Percentiles rank a stretch among this genome's conserved stretches.
Conservation (phyloP, 2,113 vertebrate genomes). For the Eleginops maclovinus region DNA sequence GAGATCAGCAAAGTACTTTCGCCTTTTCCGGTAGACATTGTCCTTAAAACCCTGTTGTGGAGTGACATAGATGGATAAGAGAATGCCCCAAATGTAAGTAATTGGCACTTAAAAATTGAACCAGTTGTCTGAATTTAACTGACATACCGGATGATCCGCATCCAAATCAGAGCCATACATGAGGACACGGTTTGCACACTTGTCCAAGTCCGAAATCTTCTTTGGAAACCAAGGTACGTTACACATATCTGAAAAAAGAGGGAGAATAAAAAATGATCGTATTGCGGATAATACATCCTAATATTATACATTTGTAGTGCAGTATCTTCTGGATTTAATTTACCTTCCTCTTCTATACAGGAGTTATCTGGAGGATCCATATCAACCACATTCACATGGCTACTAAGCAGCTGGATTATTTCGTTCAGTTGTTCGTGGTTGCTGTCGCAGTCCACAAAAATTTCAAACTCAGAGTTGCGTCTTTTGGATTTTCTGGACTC, state of each 20-base stretch:
- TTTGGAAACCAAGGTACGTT: constrained; percentile 95
- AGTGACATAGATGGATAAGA: neutral
- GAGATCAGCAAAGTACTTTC: constrained; percentile 98
- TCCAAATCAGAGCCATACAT: constrained; percentile 98
- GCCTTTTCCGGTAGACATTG: constrained; percentile 95
- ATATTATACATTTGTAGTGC: neutral
- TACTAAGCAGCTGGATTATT: constrained; percentile 91
- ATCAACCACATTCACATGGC: constrained; percentile 89
- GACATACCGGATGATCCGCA: constrained; percentile 86
- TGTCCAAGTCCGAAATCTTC: constrained; percentile 97
- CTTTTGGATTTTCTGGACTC: constrained; percentile 96
- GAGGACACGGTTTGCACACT: constrained; percentile 94
- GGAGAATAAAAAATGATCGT: neutral
- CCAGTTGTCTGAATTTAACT: neutral
- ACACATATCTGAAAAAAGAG: constrained; percentile 86
- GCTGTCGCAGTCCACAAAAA: constrained; percentile 97
- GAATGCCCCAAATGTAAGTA: neutral
- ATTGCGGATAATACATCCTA: neutral
- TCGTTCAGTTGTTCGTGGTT: constrained; percentile 93
- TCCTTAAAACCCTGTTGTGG: constrained; percentile 94
- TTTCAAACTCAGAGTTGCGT: constrained; percentile 96
- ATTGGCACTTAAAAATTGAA: neutral
- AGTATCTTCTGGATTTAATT: neutral
- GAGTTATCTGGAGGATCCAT: constrained; percentile 88
- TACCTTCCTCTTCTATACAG: constrained; percentile 84